Base-by-base conservation (phyloP, 2,888 invertebrate genomes). In the Dicyrtomina minuta region DNA sequence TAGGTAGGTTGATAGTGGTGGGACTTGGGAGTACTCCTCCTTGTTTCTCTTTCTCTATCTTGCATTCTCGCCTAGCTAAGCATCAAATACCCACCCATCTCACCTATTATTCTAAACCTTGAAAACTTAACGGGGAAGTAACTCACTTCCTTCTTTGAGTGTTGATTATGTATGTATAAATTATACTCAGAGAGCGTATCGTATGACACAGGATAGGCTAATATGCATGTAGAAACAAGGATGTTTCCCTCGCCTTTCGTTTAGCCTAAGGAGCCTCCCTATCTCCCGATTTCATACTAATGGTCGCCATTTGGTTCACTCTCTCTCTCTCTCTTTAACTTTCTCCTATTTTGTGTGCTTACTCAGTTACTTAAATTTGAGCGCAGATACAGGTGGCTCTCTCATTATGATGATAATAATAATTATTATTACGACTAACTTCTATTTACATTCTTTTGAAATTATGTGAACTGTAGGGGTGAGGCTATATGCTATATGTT, bases 231-330 rank as follows among this genome's bases (percentile, higher is more conserved):
- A 33, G 33, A 8, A n/a, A 33, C 8, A 8, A 33, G 33, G 33
- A 33, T 8, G 4, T 56, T 26, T 56, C 56, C 12, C 22, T 53
- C 53, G 15, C 22, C 13, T 20, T 46, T 46, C 46, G 46, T 46
- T 15, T 56, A 22, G 27, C 26, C 33, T 56, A 15, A 43, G 60
- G 43, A 60, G 22, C 20, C 26, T 56, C 26, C 13, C 26, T 55
- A 5, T 20, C 44, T 60, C 20, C 49, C 51, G 33, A 62, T 62
- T 62, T 33, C 62, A 33, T 49, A 13, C 62, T 51, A 62, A 62
- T 51, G 49, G 62, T 33, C 62, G 49, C 26, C 62, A 62, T 62
- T 62, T 62, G 26, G 20, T 33, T 62, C 51, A 20, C 62, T 33
- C 46, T 22, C 44, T 27, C 15, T 24, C n/a, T 24, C 27, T n/a